Evolutionary conservation across 2,888 invertebrate genomes (phyloP).

Genomic region (Seira ritae): DNA sequence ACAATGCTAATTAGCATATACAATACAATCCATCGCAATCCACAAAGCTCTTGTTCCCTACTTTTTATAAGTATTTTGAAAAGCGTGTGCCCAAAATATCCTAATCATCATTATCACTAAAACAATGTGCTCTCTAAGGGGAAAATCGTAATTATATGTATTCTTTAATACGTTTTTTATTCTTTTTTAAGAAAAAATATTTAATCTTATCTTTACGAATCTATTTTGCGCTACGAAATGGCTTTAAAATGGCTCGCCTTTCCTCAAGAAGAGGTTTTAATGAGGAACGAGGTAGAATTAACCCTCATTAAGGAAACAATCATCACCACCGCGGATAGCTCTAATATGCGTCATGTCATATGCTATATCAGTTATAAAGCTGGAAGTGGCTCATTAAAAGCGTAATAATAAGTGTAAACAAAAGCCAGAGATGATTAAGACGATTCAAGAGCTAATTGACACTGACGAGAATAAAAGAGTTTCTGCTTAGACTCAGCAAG

Average conservation of each 20-base stretch:
- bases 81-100: conserved; percentile 6
- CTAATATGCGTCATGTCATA: too few relatives aligned
- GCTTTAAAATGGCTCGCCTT: conserved; percentile 26
- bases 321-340: conserved; percentile 4
- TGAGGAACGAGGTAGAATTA: conserved; percentile 56
- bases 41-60: too few relatives aligned
- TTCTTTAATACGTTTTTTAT: too few relatives aligned
- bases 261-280: conserved; percentile 23
- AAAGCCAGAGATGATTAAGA: conserved; percentile 24
- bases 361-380: conserved; percentile 33
- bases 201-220: too few relatives aligned
- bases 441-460: conserved; percentile 42
- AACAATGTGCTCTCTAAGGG: too few relatives aligned
- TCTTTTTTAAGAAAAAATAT: too few relatives aligned
- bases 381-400: conserved; percentile 59
- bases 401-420: conserved; percentile 55
- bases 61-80: not conserved
- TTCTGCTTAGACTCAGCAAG: too few relatives aligned
- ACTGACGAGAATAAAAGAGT: conserved; percentile 11
- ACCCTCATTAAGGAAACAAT: conserved; percentile 58
- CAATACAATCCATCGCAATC: too few relatives aligned
- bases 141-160: too few relatives aligned
- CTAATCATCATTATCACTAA: too few relatives aligned
- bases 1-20: conserved; percentile 12
- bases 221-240: conserved; percentile 10